phyloP scores from a whole-genome alignment of 2,888 invertebrate species.

The Acronicta leporina region DNA sequence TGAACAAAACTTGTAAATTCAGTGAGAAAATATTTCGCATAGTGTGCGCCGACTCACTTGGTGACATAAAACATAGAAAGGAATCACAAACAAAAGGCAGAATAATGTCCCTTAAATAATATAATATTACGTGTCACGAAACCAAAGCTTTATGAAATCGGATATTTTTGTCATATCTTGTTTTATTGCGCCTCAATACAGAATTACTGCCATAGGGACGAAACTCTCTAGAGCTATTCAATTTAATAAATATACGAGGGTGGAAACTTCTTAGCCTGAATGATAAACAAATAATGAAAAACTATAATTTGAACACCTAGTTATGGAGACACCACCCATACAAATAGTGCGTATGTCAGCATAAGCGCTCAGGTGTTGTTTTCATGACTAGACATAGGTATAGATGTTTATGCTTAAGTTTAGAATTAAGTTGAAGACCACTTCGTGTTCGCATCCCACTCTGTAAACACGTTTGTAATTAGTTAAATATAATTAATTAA shows the following conservation, averaged over 20 bases:
- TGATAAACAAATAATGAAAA: conserved; percentile 46
- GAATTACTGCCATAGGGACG: conserved; percentile 73
- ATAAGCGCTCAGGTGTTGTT: no score
- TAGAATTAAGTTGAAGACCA: no score
- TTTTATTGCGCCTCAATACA: conserved; percentile 85
- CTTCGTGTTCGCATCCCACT: no score
- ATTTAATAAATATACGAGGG: conserved; percentile 73
- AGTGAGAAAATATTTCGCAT: conserved; percentile 51
- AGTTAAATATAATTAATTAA: no score
- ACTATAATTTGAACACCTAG: conserved; percentile 40
- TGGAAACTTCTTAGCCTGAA: conserved; percentile 53
- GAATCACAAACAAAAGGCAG: conserved; percentile 80
- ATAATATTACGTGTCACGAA: conserved; percentile 88
- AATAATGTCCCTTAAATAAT: conserved; percentile 85
- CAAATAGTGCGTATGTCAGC: no score
- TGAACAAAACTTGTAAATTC: conserved; percentile 21
- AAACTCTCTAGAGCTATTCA: conserved; percentile 75
- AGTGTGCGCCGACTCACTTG: conserved; percentile 66
- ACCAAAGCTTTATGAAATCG: conserved; percentile 88
- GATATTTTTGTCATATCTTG: conserved; percentile 90
- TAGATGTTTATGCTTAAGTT: no score
- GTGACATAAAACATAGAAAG: conserved; percentile 70
- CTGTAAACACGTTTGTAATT: no score
- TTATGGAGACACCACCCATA: no score
- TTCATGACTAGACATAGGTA: no score